Evolutionary conservation across 2,888 invertebrate genomes (phyloP), one percentile per base, ranked within the genome.

Genomic region (Tenthredo distinguenda): DNA sequence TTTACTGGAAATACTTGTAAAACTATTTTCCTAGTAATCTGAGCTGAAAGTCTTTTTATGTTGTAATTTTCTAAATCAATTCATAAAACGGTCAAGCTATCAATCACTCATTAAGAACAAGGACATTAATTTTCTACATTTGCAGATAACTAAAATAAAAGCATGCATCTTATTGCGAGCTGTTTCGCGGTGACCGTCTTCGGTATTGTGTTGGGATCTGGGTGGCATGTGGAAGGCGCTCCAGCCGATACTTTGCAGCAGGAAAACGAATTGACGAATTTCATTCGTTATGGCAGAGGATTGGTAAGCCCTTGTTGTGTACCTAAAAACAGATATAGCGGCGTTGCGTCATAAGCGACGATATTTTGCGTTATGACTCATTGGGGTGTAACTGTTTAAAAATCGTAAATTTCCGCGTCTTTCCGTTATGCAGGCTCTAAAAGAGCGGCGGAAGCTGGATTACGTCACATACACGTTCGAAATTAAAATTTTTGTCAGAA

Each of bases 251-350:
- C 62, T 37, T 31, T 58, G 21, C 81, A 81, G 62, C 62, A 62
- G 62, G 81, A 81, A 37, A 81, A 62, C 26, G 62, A 62, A 21
- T 26, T 81, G 81, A 34, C 50, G 3, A 37, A 26, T 40, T 62
- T 81, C 15, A 62, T 58, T 62, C 81, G 62, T 18, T 81, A 81
- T 26, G 40, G 81, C 40, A 81, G 62, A 81, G 81, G 81, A 81
- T 62, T 81, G 81, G 81, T 81, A 62, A 21, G 81, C 55, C n/a
- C 4, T 77, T 50, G n/a, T 74, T 47, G 12, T 47, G 4, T 15
- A 71, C 37, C 7, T 31, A 12, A 71, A 34, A 12, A n/a, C n/a
- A n/a, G 31, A n/a, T 37, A 12, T 31, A n/a, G 1, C 31, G 37
- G 10, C 10, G 58, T 2, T 58, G 21, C 58, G 18, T 47, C 47